Base-by-base conservation (phyloP, 1,140 invertebrate species). In the Macrosteles quadrilineatus region DNA sequence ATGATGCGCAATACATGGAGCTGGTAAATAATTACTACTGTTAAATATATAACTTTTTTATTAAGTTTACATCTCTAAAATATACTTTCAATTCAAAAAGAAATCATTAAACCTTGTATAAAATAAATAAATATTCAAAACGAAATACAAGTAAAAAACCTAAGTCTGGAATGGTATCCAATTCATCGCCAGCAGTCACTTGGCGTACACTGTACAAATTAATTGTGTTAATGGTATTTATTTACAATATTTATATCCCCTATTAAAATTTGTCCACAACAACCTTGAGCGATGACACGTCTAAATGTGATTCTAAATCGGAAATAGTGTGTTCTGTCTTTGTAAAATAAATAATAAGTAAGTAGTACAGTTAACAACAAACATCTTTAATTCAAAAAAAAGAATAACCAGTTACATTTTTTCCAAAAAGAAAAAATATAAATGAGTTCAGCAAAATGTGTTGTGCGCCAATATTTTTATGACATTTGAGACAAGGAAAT, bases 161-260 rank as follows among this genome's bases (percentile, higher is more conserved):
- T 59, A 59, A 59, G 55, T 21, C 25, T 59, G 55, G 55, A 59
- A 59, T 59, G 55, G n/a, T 59, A 25, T 59, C 55, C 55, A 59
- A 14, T 59, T 59, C 12, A 21, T 59, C n/a, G 25, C 27, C 55
- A 59, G 27, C 21, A 59, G 9, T 59, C 55, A 36, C 32, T 36
- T 29, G 55, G 27, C 55, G n/a, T 27, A 59, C 25, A n/a, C 55
- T 59, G 55, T 59, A 59, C 55, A 59, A 1, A 29, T 59, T 6
- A 25, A 50, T 50, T 19, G 27, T 59, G 55, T 27, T 9, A 4
- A 30, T 27, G 11, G 27, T 59, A 59, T 59, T n/a, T n/a, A n/a
- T n/a, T 59, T 59, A 59, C 55, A 59, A 59, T 59, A 59, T 59
- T 59, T 59, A 59, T 59, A 59, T 27, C 6, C 55, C 25, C n/a